These are phyloP conservation scores for Eleutherodactylus coqui DNA, from an alignment of 2,797 vertebrate species.

Conservation along the genomic window DNA sequence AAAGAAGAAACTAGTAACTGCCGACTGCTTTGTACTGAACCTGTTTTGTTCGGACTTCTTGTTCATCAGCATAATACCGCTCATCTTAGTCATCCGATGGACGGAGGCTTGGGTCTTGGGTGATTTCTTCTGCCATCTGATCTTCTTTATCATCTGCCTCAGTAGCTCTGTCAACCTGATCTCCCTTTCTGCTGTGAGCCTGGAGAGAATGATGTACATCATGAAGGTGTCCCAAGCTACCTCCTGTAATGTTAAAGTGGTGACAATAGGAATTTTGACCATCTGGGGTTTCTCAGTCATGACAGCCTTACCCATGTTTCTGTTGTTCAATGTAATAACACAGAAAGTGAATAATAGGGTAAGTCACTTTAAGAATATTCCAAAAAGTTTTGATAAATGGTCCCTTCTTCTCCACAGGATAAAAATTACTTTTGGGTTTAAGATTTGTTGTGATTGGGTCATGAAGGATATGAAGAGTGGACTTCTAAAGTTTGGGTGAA, in stretches of 20 bases:
- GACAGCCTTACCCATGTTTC: constrained; percentile 74
- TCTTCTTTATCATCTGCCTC: constrained; percentile 79
- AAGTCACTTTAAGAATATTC: constrained; percentile 39
- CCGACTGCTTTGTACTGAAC: constrained; percentile 81
- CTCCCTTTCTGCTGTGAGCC: constrained; percentile 81
- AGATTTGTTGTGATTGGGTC: too few relatives aligned
- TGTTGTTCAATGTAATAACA: constrained; percentile 78
- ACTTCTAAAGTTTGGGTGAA: too few relatives aligned
- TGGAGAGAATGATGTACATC: constrained; percentile 82
- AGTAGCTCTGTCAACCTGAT: constrained; percentile 80
- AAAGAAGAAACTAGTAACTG: constrained; percentile 68
- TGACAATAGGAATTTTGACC: constrained; percentile 67
- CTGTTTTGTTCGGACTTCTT: constrained; percentile 85
- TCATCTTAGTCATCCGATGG: constrained; percentile 80
- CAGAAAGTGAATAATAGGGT: constrained; percentile 67
- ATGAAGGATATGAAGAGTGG: too few relatives aligned
- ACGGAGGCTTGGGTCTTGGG: constrained; percentile 81
- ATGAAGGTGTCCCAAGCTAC: constrained; percentile 72
- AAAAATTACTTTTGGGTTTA: too few relatives aligned
- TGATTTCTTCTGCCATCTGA: constrained; percentile 74
- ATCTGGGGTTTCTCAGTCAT: constrained; percentile 78
- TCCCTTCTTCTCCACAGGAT: not conserved
- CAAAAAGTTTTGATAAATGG: not conserved
- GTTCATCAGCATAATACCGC: constrained; percentile 80
- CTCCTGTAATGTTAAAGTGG: constrained; percentile 66